Evolutionary conservation across 2,113 vertebrate genomes (phyloP), one percentile per base, ranked within the genome.

Genomic region (Callionymus lyra): DNA sequence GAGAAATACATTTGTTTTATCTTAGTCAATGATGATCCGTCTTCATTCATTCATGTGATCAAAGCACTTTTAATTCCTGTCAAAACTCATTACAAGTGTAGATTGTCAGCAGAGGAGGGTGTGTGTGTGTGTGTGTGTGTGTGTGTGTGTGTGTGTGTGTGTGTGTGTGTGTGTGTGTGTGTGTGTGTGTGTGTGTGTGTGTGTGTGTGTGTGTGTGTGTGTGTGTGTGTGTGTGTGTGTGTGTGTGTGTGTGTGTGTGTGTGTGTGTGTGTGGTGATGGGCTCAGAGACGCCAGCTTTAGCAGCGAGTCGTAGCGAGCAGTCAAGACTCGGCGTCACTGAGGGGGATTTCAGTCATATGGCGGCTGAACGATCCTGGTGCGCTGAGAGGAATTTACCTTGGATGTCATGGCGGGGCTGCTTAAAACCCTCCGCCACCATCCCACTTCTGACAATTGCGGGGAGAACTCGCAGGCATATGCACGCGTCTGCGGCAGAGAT

Each of bases 331-430:
- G 10, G 6, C 51, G 3, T 53, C 32, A 63, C 57, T 73, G 45
- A 36, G 44, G 53, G 54, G 69, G 65, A 65, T 77, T 73, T 71
- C n/a, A 62, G 62, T 76, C 59, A 56, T 41, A 58, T 55, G 51
- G 53, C 19, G 34, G 54, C 52, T 54, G 45, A 64, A 53, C 51
- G 45, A 70, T 61, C 63, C 65, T 51, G 50, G 53, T 56, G 74
- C 53, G 67, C 51, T 49, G 38, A n/a, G 32, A 63, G 44, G 64
- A 55, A 55, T 65, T 58, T 63, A n/a, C 47, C 38, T 9, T 62
- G 56, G 52, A 74, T 68, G 61, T 68, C 65, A 59, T 56, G 59
- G 53, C 45, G 61, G 53, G 61, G 38, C 17, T 36, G 47, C 42
- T 68, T 70, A 68, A 68, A 45, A 59, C n/a, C n/a, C 39, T 38